These are phyloP conservation scores for Archivesica marissinica DNA, from an alignment of 1,140 invertebrate species.

Conservation along the genomic window DNA sequence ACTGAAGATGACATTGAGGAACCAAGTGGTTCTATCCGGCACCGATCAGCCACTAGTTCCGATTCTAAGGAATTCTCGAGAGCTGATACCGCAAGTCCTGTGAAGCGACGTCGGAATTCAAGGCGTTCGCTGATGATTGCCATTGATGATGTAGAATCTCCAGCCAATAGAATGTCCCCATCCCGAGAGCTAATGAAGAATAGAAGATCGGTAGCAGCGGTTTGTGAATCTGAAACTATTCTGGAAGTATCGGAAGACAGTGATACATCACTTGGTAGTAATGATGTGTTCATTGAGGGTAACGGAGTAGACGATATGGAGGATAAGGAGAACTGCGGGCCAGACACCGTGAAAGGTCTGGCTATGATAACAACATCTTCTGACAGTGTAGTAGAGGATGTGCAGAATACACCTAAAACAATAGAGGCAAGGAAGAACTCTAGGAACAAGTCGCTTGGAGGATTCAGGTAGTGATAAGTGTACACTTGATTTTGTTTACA, in stretches of 20 bases:
- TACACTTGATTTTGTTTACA: no score
- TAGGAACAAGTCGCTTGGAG: conserved; percentile 58
- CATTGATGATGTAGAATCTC: neutral
- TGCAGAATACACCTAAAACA: neutral
- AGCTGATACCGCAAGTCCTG: neutral
- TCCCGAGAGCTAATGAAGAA: neutral
- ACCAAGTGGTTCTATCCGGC: neutral
- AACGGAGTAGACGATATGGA: neutral
- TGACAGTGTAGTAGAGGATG: neutral
- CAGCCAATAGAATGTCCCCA: neutral
- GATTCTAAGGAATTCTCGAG: neutral
- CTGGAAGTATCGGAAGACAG: neutral
- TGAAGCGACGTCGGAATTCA: conserved; percentile 4
- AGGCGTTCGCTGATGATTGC: conserved; percentile 10
- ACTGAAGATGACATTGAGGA: neutral
- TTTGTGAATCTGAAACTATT: neutral
- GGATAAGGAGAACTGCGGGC: neutral
- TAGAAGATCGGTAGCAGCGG: conserved; percentile 33
- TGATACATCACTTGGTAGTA: conserved; percentile 18
- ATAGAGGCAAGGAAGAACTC: neutral
- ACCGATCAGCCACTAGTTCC: no score
- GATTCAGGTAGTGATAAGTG: conserved; percentile 39
- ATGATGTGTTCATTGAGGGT: conserved; percentile 30
- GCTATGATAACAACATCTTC: neutral
- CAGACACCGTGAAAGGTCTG: no score